phyloP scores from a whole-genome alignment of 2,888 invertebrate genomes.

The Clepsis dumicolana region DNA sequence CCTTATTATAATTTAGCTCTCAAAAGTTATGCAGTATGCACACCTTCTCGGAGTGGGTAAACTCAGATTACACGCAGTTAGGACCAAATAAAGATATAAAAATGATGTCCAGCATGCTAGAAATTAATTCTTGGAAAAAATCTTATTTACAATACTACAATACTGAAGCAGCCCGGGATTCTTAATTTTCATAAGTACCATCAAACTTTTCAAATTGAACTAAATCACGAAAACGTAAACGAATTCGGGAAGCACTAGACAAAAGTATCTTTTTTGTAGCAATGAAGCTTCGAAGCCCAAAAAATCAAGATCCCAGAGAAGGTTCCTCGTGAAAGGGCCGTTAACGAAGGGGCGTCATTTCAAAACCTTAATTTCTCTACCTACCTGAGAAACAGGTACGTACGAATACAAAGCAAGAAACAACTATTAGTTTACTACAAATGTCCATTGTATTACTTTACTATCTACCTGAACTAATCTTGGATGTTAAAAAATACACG shows the following conservation, averaged over 20 bases:
- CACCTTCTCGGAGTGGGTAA: too few relatives aligned
- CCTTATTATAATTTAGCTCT: too few relatives aligned
- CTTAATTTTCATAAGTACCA: neutral
- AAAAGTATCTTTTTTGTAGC: slow-evolving; percentile 50
- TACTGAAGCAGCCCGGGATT: neutral
- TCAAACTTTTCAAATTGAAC: neutral
- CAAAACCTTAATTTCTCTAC: slow-evolving; percentile 54
- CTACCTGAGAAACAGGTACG: slow-evolving; percentile 56
- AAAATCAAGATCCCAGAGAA: slow-evolving; percentile 41
- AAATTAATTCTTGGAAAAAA: too few relatives aligned
- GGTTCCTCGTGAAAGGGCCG: slow-evolving; percentile 49
- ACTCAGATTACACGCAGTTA: too few relatives aligned
- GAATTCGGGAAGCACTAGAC: neutral
- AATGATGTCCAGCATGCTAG: too few relatives aligned
- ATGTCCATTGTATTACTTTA: slow-evolving; percentile 31
- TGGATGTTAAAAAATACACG: slow-evolving; percentile 18
- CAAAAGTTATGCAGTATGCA: too few relatives aligned
- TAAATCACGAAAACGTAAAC: neutral
- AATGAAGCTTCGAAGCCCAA: slow-evolving; percentile 46
- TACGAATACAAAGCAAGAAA: slow-evolving; percentile 27
- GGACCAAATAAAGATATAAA: too few relatives aligned
- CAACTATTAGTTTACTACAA: slow-evolving; percentile 28
- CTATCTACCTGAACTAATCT: slow-evolving; percentile 27
- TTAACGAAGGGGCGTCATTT: slow-evolving; percentile 51
- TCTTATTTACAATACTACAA: too few relatives aligned